A percentile compares a stretch with the other conserved stretches of the same genome.
These are phyloP conservation scores for Sorex maritimensis DNA, from an alignment of 2,797 vertebrate genomes.

Conservation along the genomic window DNA sequence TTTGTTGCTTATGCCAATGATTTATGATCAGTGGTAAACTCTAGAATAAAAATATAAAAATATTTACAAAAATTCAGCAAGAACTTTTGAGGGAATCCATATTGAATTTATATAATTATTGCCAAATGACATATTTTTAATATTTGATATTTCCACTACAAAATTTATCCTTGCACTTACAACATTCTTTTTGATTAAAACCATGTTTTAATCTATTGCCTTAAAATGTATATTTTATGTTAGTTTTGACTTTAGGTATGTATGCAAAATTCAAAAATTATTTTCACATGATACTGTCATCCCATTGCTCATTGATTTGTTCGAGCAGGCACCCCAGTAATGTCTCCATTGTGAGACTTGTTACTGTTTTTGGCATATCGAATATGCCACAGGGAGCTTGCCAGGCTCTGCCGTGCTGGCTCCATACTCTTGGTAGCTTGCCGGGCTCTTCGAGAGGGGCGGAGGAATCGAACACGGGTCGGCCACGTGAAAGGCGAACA, in stretches of 20 bases:
- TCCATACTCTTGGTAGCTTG: no score
- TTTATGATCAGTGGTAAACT: background rate
- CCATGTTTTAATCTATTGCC: background rate
- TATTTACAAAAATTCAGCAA: background rate
- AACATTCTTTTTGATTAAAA: background rate
- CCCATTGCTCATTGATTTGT: no score
- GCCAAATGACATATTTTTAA: background rate
- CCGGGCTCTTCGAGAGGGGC: no score
- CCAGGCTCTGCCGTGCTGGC: no score
- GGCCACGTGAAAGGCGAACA: no score
- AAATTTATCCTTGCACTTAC: background rate
- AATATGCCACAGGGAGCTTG: no score
- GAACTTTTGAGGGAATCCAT: background rate
- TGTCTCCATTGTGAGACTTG: no score
- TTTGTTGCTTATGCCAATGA: background rate
- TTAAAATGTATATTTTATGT: background rate
- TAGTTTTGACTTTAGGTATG: background rate
- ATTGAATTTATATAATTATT: conserved; percentile 28
- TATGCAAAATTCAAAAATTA: background rate
- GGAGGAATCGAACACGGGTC: no score
- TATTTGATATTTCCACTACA: background rate
- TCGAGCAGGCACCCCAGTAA: no score
- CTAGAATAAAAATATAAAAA: conserved; percentile 16
- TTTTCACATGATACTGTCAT: background rate
- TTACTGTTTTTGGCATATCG: no score